A percentile compares a stretch with the other conserved stretches of the same genome.
phyloP scores from a whole-genome alignment of 2,888 invertebrate species.

The Drosophila meridionalis region DNA sequence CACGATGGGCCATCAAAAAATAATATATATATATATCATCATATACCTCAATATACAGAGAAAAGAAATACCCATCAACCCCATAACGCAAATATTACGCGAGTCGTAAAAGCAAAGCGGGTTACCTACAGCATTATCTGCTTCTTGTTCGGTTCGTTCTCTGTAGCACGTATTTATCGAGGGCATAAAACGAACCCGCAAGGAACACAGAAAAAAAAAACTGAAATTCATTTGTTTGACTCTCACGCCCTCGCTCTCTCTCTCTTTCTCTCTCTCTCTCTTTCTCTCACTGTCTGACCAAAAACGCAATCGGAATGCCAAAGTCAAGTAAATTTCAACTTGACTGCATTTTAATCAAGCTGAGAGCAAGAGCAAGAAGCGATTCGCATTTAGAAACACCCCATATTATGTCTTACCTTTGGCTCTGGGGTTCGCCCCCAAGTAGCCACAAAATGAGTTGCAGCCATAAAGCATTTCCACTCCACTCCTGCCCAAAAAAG shows the following conservation, averaged over 20 bases:
- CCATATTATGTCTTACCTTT: constrained; percentile 34
- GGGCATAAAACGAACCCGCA: constrained; percentile 32
- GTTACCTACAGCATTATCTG: constrained; percentile 20
- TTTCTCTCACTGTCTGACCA: background rate
- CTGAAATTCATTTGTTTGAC: constrained; percentile 63
- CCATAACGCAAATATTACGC: constrained; percentile 64
- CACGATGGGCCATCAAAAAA: constrained; percentile 41
- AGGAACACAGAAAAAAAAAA: constrained; percentile 12
- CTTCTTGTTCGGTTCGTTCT: constrained; percentile 15
- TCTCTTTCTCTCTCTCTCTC: background rate
- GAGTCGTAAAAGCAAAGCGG: constrained; percentile 57
- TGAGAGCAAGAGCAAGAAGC: constrained; percentile 40
- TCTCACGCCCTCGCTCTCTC: background rate
- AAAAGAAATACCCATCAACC: constrained; percentile 37
- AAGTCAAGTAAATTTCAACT: constrained; percentile 69
- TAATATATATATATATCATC: constrained; percentile 7
- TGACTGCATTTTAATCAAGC: constrained; percentile 82
- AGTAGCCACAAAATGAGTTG: constrained; percentile 27
- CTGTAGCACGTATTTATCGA: constrained; percentile 65
- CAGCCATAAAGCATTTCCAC: constrained; percentile 28
- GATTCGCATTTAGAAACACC: constrained; percentile 48
- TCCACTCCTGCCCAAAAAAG: constrained; percentile 5
- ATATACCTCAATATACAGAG: background rate
- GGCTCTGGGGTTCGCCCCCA: background rate
- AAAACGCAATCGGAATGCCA: constrained; percentile 45